Evolutionary conservation across 2,888 invertebrate species (phyloP).

Genomic region (Aleiodes alternator): DNA sequence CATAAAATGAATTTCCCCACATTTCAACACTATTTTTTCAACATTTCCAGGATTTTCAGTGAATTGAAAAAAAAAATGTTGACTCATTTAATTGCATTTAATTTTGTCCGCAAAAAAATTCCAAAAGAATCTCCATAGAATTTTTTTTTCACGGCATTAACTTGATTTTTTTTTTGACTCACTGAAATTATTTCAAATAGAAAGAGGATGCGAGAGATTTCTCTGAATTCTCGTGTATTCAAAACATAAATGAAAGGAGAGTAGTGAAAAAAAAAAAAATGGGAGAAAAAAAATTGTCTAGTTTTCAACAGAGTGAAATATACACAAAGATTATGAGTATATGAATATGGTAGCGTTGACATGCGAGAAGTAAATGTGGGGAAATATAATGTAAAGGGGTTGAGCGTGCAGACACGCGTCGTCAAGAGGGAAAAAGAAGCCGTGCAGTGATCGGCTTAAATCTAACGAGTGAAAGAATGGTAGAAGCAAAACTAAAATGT

Average conservation of each 20-base stretch:
- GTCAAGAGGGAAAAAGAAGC: conserved; percentile 41
- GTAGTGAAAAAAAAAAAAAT: neutral
- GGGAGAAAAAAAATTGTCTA: neutral
- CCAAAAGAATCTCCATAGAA: no score
- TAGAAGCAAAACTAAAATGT: conserved; percentile 15
- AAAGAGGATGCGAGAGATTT: neutral
- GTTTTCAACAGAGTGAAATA: conserved; percentile 18
- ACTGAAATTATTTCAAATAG: no score
- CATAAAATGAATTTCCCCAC: no score
- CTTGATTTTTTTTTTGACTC: no score
- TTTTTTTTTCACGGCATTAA: neutral
- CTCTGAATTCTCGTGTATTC: conserved; percentile 10
- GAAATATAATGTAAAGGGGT: conserved; percentile 26
- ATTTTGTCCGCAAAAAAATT: no score
- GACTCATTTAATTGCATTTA: no score
- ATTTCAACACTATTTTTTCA: no score
- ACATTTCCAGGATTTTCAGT: no score
- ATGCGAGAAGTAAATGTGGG: conserved; percentile 19
- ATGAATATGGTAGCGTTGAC: conserved; percentile 32
- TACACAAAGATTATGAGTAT: conserved; percentile 7
- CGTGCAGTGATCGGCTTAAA: conserved; percentile 39
- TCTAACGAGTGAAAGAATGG: conserved; percentile 7
- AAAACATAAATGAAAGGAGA: neutral
- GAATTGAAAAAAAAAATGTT: no score
- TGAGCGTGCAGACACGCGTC: conserved; percentile 31